phyloP scores from a whole-genome alignment of 2,888 invertebrate genomes.

The Andrena flavipes region DNA sequence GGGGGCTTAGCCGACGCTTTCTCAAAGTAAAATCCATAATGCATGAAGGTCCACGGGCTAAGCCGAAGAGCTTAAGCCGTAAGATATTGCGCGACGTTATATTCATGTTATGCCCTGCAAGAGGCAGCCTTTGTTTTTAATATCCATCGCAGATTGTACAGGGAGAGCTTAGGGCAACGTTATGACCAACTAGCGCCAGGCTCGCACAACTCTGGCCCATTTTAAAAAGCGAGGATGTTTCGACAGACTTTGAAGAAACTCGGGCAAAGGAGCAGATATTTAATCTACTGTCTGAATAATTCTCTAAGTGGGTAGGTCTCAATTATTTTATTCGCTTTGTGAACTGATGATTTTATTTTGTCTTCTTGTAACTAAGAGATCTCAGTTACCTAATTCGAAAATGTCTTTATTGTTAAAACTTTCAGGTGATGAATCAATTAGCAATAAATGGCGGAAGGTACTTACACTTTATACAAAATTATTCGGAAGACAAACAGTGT shows the following conservation, averaged over 20 bases:
- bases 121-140: conserved; percentile 83
- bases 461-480: no score
- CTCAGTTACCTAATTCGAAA: no score
- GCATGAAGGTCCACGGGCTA: conserved; percentile 82
- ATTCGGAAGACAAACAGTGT: no score
- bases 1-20: conserved; percentile 67
- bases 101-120: conserved; percentile 83
- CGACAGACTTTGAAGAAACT: not conserved
- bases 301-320: no score
- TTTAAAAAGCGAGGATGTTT: not conserved
- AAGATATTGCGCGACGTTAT: conserved; percentile 83
- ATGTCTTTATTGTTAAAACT: no score
- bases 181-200: conserved; percentile 61
- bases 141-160: conserved; percentile 76
- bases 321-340: no score
- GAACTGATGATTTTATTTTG: no score
- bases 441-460: no score
- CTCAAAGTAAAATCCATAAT: conserved; percentile 84
- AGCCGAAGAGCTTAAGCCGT: conserved; percentile 79
- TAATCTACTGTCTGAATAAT: no score
- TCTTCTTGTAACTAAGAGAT: no score
- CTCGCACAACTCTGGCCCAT: conserved; percentile 50
- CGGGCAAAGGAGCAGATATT: no score
- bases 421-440: no score
- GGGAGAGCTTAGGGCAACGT: conserved; percentile 64